Evolutionary conservation across 1,140 invertebrate species (phyloP), one percentile per base, ranked within the genome.

Genomic region (Drosophila orena): DNA sequence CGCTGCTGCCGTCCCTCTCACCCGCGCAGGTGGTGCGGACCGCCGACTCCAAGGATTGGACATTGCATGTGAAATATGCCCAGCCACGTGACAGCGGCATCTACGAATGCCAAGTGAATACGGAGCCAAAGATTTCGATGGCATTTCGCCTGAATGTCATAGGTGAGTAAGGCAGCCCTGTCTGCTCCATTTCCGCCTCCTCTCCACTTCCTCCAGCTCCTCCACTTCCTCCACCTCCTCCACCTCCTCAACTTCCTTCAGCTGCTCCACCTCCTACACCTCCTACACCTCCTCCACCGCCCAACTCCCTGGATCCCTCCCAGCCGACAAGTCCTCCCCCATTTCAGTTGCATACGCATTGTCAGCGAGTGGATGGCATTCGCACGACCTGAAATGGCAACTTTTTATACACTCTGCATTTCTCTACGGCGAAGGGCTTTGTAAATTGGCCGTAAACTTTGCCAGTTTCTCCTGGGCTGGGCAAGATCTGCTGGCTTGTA

Each of bases 71-170:
- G 91, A 97, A 97, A 93, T 98, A 97, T 93, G 96, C 97, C 7
- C 96, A 98, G 92, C 93, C 95, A 84, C 94, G 96, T 81, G 97
- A 98, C 93, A 96, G 96, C 37, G 97, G 97, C 55, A 95, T 97
- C 69, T 91, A 98, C 94, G 97, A 98, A 93, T 98, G 97, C 93
- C 97, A 98, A 94, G 96, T 98, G 84, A 97, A 97, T 93, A 98
- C 97, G 8, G 97, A 97, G 92, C 97, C 97, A 54, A 97, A 97
- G 93, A 97, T 97, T 95, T 97, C 96, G 71, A 94, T 97, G 85
- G 97, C 97, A 80, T 97, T 97, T 92, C 95, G 95, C 79, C 94
- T 98, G 71, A 96, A 97, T 93, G 96, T 98, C 69, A 95, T 97
- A 86, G 97, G 97, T 97, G 93, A 97, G 97, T 95, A 55, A 70